These are phyloP conservation scores for Corythaeola cristata DNA, from an alignment of 2,113 vertebrate genomes.

Conservation along the genomic window DNA sequence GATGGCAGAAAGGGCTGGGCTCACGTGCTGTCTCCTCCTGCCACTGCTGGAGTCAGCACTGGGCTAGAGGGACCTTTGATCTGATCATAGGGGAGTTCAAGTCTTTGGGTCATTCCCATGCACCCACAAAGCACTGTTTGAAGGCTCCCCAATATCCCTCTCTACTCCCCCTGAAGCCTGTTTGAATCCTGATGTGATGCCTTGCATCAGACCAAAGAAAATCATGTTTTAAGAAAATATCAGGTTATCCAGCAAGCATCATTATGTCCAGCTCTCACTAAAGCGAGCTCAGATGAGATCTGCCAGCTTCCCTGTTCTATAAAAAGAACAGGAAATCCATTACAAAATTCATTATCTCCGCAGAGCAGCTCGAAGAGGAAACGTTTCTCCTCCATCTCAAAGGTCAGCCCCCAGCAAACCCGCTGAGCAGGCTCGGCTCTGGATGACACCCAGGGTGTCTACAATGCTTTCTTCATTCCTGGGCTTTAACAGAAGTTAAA, in stretches of 20 bases:
- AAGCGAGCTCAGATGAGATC: background rate
- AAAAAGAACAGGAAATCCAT: slow-evolving; percentile 53
- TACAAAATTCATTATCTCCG: slow-evolving; percentile 5
- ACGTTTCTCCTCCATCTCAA: background rate
- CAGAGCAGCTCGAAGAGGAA: background rate
- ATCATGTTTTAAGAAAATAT: background rate
- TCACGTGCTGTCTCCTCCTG: background rate
- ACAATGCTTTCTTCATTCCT: background rate
- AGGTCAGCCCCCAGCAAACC: background rate
- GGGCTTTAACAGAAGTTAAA: background rate
- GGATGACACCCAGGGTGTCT: background rate
- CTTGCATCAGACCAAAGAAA: background rate
- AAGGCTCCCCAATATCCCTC: background rate
- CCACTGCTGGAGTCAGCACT: background rate
- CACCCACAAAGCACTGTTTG: background rate
- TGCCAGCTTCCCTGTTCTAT: background rate
- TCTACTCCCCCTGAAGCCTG: background rate
- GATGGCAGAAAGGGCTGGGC: background rate
- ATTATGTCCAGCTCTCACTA: background rate
- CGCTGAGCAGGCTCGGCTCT: background rate
- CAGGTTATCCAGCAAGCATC: background rate
- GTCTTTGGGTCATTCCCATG: background rate
- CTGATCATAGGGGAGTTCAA: background rate
- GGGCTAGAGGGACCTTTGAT: background rate
- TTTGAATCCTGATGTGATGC: background rate